Conservation (phyloP, 2,797 vertebrate species). For the Gadopsis bispinosus region DNA sequence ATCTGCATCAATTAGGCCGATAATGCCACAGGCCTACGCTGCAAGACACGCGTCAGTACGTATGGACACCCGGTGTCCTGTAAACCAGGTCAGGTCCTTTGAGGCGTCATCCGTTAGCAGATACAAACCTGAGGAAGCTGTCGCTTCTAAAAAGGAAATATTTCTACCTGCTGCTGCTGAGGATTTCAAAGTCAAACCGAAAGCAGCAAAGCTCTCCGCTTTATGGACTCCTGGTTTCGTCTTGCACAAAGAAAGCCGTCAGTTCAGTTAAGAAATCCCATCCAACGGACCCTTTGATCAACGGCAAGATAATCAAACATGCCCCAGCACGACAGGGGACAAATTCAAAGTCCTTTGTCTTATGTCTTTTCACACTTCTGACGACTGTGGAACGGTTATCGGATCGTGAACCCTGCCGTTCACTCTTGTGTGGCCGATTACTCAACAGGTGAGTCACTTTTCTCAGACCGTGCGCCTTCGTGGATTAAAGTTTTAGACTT, state of each 20-base stretch:
- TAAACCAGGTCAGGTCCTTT: background rate
- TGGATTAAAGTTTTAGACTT: background rate
- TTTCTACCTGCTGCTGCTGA: background rate
- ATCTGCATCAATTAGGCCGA: background rate
- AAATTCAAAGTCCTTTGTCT: background rate
- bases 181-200: background rate
- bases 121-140: background rate
- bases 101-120: background rate
- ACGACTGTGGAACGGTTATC: background rate
- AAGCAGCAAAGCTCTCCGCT: background rate
- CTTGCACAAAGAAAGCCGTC: background rate
- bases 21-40: background rate
- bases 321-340: background rate
- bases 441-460: background rate
- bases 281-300: background rate
- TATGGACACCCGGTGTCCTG: background rate
- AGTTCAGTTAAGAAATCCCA: background rate
- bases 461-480: background rate
- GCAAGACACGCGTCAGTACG: background rate
- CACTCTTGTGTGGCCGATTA: background rate
- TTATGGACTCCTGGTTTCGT: background rate
- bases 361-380: background rate
- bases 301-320: background rate
- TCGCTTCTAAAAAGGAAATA: background rate
- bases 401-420: background rate